These are phyloP conservation scores for Drosophila melanosoma DNA, from an alignment of 2,888 invertebrate genomes.

Conservation along the genomic window DNA sequence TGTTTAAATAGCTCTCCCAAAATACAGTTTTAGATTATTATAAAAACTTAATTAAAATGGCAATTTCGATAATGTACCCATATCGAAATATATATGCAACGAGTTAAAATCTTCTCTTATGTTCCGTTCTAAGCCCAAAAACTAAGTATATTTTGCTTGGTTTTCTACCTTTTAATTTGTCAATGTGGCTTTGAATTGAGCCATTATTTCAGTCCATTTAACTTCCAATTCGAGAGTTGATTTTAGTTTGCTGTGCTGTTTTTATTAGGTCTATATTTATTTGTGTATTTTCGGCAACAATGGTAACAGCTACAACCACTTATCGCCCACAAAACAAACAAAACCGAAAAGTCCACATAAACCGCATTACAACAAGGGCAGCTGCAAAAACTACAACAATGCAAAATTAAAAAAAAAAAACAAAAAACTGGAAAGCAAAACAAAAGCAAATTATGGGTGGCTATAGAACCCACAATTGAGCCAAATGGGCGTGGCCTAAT, in stretches of 20 bases:
- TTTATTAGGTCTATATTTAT: conserved; percentile 29
- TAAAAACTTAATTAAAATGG: neutral
- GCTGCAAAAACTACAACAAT: conserved; percentile 22
- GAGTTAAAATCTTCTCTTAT: neutral
- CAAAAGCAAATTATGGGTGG: conserved; percentile 58
- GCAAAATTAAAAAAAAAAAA: conserved; percentile 38
- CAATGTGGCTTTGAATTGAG: conserved; percentile 2
- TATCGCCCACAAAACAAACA: conserved; percentile 76
- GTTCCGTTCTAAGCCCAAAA: neutral
- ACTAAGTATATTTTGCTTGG: neutral
- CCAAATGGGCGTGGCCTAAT: conserved; percentile 13
- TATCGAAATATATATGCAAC: too few relatives aligned
- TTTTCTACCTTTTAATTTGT: conserved; percentile 2
- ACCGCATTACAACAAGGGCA: conserved; percentile 49
- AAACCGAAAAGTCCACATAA: conserved; percentile 64
- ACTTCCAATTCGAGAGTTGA: conserved; percentile 35
- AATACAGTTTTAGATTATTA: too few relatives aligned
- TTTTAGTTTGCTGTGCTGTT: conserved; percentile 23
- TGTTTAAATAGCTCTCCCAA: neutral
- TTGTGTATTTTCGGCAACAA: conserved; percentile 29
- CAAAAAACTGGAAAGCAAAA: conserved; percentile 53
- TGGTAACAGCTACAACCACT: conserved; percentile 55
- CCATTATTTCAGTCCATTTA: conserved; percentile 45
- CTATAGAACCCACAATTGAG: conserved; percentile 39
- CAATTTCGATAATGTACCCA: neutral